Evolutionary conservation across 2,888 invertebrate genomes (phyloP).

Genomic region (Pachliopta kotzebuea): DNA sequence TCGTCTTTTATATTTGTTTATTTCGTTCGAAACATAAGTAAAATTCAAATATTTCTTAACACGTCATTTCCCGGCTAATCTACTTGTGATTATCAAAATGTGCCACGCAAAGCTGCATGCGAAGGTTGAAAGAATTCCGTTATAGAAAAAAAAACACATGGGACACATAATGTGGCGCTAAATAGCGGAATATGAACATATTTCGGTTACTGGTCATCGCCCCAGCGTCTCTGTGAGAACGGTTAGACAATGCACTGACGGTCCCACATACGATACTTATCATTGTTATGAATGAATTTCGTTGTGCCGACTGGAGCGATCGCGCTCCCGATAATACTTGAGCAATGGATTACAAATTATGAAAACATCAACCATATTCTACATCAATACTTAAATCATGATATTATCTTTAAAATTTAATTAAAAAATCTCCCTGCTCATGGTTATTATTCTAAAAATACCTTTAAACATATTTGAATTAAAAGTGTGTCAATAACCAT

Average conservation of each 20-base stretch:
- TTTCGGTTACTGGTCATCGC: constrained; percentile 43
- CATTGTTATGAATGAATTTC: constrained; percentile 49
- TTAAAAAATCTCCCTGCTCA: not conserved
- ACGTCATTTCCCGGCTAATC: not conserved
- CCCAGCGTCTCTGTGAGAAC: constrained; percentile 45
- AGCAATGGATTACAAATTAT: constrained; percentile 53
- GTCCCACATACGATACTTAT: constrained; percentile 53
- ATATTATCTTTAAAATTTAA: not conserved
- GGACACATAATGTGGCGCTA: constrained; percentile 18
- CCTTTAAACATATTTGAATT: too few relatives aligned
- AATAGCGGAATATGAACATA: constrained; percentile 29
- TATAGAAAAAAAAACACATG: constrained; percentile 13
- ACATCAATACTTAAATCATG: constrained; percentile 1
- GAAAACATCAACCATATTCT: constrained; percentile 15
- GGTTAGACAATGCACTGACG: constrained; percentile 46
- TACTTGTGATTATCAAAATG: constrained; percentile 14
- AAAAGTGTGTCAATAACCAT: too few relatives aligned
- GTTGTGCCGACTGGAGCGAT: constrained; percentile 41
- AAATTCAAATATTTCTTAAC: not conserved
- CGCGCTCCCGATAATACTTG: constrained; percentile 45
- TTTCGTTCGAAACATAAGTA: not conserved
- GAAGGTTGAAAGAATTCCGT: constrained; percentile 20
- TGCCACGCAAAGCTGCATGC: constrained; percentile 3
- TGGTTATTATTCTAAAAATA: not conserved
- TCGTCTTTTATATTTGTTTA: not conserved